A percentile compares a stretch with the other conserved stretches of the same genome.
Evolutionary conservation across 2,888 invertebrate genomes (phyloP).

Genomic region (Nomada fucata): DNA sequence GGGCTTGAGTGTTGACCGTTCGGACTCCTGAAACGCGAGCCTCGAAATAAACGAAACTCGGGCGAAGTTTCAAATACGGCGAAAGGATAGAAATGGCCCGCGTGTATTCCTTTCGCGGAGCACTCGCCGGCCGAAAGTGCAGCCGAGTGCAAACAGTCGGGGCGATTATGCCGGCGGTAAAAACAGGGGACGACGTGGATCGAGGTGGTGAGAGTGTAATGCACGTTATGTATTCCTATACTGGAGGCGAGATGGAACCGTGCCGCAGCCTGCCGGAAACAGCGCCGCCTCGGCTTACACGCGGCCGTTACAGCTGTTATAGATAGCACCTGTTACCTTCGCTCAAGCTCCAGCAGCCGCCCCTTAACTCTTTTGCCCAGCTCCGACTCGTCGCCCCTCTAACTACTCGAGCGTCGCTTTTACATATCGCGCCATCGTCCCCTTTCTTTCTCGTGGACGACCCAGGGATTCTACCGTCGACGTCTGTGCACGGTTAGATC

Average conservation of each 20-base stretch:
- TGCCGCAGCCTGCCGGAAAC: constrained; percentile 65
- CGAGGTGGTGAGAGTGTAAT: constrained; percentile 70
- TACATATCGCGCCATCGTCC: constrained; percentile 61
- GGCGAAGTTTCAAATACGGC: too few relatives aligned
- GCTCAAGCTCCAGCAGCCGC: constrained; percentile 64
- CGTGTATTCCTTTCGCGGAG: constrained; percentile 28
- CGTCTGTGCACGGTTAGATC: background rate
- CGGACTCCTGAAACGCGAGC: too few relatives aligned
- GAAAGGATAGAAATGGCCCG: background rate
- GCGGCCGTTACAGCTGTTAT: constrained; percentile 71
- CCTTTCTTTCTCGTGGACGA: background rate
- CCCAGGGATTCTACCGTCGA: background rate
- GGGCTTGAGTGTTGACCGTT: too few relatives aligned
- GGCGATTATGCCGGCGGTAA: constrained; percentile 60
- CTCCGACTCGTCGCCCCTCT: constrained; percentile 61
- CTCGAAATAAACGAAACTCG: background rate
- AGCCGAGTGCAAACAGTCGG: constrained; percentile 52
- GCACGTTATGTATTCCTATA: constrained; percentile 72
- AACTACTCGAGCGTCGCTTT: constrained; percentile 68
- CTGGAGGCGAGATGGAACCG: constrained; percentile 55
- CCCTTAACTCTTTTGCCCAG: constrained; percentile 58
- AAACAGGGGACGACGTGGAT: constrained; percentile 45
- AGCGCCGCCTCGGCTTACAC: constrained; percentile 63
- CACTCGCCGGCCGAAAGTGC: constrained; percentile 22
- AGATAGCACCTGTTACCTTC: constrained; percentile 81